A percentile compares a stretch with the other conserved stretches of the same genome.
phyloP scores from a whole-genome alignment of 2,113 vertebrate species.

The Coracopsis vasa region DNA sequence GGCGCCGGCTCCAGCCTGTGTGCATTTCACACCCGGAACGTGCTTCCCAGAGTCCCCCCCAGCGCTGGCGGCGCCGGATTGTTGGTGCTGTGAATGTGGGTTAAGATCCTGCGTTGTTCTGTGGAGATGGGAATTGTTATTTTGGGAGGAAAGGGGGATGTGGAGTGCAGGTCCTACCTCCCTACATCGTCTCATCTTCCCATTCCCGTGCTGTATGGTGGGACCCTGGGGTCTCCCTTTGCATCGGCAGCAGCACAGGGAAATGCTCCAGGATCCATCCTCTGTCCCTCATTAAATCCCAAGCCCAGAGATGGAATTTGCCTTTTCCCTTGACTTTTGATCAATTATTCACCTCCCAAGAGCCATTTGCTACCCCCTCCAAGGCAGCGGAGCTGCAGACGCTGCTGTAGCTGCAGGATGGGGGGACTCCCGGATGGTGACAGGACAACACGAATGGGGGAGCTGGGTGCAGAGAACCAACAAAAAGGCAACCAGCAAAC shows the following conservation, averaged over 20 bases:
- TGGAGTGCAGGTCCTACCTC: neutral
- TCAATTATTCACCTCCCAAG: constrained; percentile 31
- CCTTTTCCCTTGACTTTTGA: neutral
- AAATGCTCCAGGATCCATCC: neutral
- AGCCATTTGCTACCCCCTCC: neutral
- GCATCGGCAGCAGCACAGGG: neutral
- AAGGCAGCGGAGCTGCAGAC: neutral
- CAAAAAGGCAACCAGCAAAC: neutral
- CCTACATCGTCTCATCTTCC: neutral
- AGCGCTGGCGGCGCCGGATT: neutral
- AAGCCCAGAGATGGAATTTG: neutral
- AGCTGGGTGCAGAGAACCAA: neutral
- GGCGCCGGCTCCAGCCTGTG: neutral
- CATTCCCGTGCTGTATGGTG: rapidly evolving
- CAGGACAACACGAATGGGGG: neutral
- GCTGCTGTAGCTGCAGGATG: neutral
- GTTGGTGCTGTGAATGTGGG: neutral
- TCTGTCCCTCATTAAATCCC: neutral
- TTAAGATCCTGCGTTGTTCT: neutral
- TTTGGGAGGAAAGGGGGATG: neutral
- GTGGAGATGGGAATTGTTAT: neutral
- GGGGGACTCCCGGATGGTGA: neutral
- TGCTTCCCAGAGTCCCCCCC: neutral
- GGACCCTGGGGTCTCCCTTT: neutral
- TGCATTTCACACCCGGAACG: rapidly evolving